phyloP scores from a whole-genome alignment of 2,888 invertebrate species.

The Elegia similella region DNA sequence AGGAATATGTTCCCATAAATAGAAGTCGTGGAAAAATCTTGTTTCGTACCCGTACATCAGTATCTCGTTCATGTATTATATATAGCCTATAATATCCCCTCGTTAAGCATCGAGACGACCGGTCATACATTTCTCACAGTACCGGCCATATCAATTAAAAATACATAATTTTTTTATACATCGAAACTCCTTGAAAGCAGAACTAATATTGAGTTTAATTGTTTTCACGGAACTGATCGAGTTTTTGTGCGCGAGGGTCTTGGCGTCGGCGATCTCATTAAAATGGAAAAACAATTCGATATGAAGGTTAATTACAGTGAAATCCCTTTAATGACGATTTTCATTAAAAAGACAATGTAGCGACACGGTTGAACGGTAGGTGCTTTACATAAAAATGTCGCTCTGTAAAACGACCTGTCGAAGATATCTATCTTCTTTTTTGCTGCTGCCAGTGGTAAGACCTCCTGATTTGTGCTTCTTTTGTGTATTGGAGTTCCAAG shows the following conservation, averaged over 20 bases:
- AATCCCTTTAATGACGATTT: constrained; percentile 15
- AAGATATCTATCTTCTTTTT: constrained; percentile 19
- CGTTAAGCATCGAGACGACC: neutral
- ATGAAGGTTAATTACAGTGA: constrained; percentile 18
- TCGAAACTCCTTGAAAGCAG: neutral
- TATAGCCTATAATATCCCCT: too few relatives aligned
- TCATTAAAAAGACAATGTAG: constrained; percentile 13
- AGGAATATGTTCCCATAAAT: too few relatives aligned
- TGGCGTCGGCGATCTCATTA: constrained; percentile 3
- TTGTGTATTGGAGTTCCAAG: too few relatives aligned
- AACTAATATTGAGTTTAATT: constrained; percentile 1
- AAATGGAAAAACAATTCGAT: constrained; percentile 16
- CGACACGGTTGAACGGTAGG: constrained; percentile 25
- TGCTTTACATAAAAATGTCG: constrained; percentile 12
- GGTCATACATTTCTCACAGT: neutral
- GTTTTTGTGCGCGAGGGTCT: neutral
- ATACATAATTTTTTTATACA: neutral
- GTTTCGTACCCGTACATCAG: too few relatives aligned
- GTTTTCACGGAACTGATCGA: constrained; percentile 2
- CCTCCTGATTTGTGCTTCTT: neutral
- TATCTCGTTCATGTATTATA: too few relatives aligned
- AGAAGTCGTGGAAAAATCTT: too few relatives aligned
- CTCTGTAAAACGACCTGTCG: constrained; percentile 20
- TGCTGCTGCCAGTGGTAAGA: constrained; percentile 25
- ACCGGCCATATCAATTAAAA: neutral